A percentile compares a stretch with the other conserved stretches of the same genome.
Conservation (phyloP, 2,113 vertebrate species). For the Burhinus oedicnemus region DNA sequence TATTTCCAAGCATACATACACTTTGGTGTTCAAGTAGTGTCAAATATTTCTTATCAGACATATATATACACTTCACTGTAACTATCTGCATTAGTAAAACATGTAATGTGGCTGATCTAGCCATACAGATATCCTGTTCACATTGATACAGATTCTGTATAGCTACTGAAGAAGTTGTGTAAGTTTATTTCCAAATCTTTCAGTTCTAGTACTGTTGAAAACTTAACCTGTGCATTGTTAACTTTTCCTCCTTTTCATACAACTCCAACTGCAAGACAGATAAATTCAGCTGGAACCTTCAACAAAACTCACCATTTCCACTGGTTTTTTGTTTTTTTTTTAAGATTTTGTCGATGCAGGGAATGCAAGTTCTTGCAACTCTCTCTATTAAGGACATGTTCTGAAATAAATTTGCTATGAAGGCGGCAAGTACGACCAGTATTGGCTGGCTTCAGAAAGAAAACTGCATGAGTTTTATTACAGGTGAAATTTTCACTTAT, state of each 20-base stretch:
- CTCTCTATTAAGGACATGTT: background rate
- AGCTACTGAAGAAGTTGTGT: background rate
- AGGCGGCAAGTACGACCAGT: background rate
- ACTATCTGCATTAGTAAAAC: background rate
- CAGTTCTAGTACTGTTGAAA: background rate
- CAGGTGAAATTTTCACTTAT: background rate
- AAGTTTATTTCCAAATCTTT: background rate
- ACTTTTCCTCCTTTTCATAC: background rate
- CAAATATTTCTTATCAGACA: background rate
- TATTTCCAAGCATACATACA: background rate
- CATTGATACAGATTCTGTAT: background rate
- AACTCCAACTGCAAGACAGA: background rate
- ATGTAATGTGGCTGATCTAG: background rate
- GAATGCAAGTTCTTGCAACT: background rate
- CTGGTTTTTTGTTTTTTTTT: background rate
- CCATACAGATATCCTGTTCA: background rate
- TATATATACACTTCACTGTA: background rate
- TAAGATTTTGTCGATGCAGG: background rate
- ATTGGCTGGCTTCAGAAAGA: background rate
- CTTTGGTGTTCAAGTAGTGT: background rate
- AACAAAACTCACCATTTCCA: background rate
- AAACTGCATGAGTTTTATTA: background rate
- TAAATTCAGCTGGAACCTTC: background rate
- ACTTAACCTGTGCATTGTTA: rapidly evolving
- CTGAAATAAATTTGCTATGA: background rate